Evolutionary conservation across 2,888 invertebrate genomes (phyloP).

Genomic region (Drosophila borborema): DNA sequence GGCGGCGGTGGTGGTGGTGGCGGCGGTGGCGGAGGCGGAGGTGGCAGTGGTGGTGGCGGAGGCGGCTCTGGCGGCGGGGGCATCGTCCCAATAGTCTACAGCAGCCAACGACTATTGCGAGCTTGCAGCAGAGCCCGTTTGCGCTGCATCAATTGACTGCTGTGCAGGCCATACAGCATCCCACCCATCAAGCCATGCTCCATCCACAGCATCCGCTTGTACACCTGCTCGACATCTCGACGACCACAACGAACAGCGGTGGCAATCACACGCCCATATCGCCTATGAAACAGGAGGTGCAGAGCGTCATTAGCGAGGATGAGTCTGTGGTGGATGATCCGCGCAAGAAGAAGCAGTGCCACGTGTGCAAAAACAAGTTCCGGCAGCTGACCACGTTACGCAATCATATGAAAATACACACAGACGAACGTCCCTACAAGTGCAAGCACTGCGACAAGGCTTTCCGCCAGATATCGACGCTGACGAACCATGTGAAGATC

Average conservation of each 20-base stretch:
- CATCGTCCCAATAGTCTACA: conserved; percentile 68
- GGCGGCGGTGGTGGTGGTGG: conserved; percentile 59
- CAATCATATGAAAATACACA: conserved; percentile 83
- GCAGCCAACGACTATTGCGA: conserved; percentile 79
- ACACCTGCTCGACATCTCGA: conserved; percentile 81
- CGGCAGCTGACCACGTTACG: conserved; percentile 82
- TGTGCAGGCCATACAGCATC: conserved; percentile 83
- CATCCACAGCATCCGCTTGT: conserved; percentile 83
- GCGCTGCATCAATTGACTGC: conserved; percentile 82
- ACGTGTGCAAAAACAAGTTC: conserved; percentile 83
- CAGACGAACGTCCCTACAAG: conserved; percentile 82
- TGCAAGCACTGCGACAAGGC: conserved; percentile 83
- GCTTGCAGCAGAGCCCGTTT: conserved; percentile 80
- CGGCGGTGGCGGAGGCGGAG: conserved; percentile 60
- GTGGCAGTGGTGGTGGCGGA: conserved; percentile 51
- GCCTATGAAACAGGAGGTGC: conserved; percentile 81
- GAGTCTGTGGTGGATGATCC: conserved; percentile 81
- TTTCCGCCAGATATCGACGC: conserved; percentile 82
- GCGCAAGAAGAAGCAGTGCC: conserved; percentile 83
- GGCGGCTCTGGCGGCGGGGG: conserved; percentile 46
- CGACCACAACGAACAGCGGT: conserved; percentile 77
- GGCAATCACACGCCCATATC: conserved; percentile 80
- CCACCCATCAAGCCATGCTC: conserved; percentile 83
- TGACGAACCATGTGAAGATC: conserved; percentile 82
- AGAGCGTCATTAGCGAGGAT: conserved; percentile 78